Conservation (phyloP, 2,888 invertebrate species). For the Hydrotaea diabolus region DNA sequence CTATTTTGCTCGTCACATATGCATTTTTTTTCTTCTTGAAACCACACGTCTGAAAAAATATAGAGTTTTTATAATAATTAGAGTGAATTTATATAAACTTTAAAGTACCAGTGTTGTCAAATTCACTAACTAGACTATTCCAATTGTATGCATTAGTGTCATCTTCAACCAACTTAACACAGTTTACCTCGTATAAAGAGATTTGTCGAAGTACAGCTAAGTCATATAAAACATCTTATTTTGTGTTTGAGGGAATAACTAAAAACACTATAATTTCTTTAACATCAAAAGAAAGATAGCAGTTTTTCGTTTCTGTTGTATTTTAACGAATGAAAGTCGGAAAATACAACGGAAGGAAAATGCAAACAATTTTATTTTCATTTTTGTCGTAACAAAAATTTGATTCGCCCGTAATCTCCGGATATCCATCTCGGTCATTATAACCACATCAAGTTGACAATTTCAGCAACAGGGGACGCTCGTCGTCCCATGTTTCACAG, state of each 20-base stretch:
- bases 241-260: not conserved
- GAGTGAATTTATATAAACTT: too few relatives aligned
- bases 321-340: not conserved
- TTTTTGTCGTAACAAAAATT: not conserved
- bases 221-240: slow-evolving; percentile 25
- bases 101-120: too few relatives aligned
- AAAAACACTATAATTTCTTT: slow-evolving; percentile 5
- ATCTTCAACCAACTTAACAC: too few relatives aligned
- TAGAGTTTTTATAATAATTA: too few relatives aligned
- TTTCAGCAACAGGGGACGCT: too few relatives aligned
- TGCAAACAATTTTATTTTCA: too few relatives aligned
- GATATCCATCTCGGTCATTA: not conserved
- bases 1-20: too few relatives aligned
- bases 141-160: too few relatives aligned
- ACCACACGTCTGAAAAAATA: too few relatives aligned
- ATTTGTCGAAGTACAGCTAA: not conserved
- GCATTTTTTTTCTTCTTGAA: too few relatives aligned
- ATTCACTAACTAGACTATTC: too few relatives aligned
- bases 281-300: not conserved
- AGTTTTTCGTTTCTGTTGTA: slow-evolving; percentile 4
- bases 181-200: not conserved
- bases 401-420: not conserved
- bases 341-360: not conserved
- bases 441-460: not conserved
- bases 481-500: too few relatives aligned